Percentiles rank a stretch among this genome's conserved stretches.
phyloP scores from a whole-genome alignment of 2,888 invertebrate species.

The Synanthedon tipuliformis region DNA sequence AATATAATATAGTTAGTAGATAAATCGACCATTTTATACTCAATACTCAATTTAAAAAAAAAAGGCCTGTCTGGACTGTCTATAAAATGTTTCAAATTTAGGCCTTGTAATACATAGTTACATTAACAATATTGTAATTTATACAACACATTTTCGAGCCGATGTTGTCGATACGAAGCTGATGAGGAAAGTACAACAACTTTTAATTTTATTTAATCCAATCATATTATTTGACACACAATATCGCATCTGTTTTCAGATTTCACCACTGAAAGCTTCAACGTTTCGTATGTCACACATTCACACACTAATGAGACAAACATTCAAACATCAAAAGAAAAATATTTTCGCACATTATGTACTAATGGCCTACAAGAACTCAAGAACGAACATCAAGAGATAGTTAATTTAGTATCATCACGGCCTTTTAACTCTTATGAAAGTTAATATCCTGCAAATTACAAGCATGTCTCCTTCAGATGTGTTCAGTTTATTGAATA shows the following conservation, averaged over 20 bases:
- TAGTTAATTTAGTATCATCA: not conserved
- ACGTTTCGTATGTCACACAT: not conserved
- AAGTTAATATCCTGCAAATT: not conserved
- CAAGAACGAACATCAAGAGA: not conserved
- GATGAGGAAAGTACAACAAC: too few species aligned
- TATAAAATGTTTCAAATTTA: too few species aligned
- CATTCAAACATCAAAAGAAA: slow-evolving; percentile 10
- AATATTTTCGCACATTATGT: slow-evolving; percentile 1
- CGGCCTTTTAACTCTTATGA: not conserved
- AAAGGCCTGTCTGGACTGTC: too few species aligned
- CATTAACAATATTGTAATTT: too few species aligned
- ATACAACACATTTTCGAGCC: too few species aligned
- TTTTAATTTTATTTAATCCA: not conserved
- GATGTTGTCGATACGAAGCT: too few species aligned
- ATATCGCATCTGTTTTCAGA: not conserved
- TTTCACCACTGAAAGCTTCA: not conserved
- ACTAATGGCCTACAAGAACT: slow-evolving; percentile 3
- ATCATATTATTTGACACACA: not conserved
- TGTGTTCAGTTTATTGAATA: not conserved
- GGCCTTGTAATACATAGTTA: too few species aligned
- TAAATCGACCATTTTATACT: too few species aligned
- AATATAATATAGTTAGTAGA: too few species aligned
- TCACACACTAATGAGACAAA: slow-evolving; percentile 8
- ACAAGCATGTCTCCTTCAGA: too few species aligned
- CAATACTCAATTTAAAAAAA: too few species aligned